These are phyloP conservation scores for Hyperoplus lanceolatus DNA, from an alignment of 2,797 vertebrate genomes.

Conservation along the genomic window DNA sequence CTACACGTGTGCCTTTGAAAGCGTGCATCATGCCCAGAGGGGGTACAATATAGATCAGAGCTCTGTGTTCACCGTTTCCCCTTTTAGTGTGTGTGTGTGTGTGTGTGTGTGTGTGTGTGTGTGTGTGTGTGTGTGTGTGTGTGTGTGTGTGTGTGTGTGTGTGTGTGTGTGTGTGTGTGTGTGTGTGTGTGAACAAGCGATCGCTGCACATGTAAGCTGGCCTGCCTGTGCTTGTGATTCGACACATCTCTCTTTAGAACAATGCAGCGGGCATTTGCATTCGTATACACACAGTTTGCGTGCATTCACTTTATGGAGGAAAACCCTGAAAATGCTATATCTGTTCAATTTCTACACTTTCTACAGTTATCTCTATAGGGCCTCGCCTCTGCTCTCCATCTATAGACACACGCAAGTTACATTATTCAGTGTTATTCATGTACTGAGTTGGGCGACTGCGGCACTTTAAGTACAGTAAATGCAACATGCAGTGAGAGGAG, in stretches of 20 bases:
- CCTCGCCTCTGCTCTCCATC: constrained; percentile 8
- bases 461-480: constrained; percentile 49
- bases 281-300: constrained; percentile 5
- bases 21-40: constrained; percentile 12
- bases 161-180: constrained; percentile 2
- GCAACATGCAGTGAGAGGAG: constrained; percentile 31
- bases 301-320: not conserved
- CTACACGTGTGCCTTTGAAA: constrained; percentile 29
- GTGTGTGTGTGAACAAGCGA: not conserved
- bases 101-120: not conserved
- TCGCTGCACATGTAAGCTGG: constrained; percentile 24
- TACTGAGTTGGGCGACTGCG: constrained; percentile 11
- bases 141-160: constrained; percentile 17
- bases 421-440: constrained; percentile 66
- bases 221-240: constrained; percentile 36
- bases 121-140: constrained; percentile 1
- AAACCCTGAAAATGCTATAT: constrained; percentile 12
- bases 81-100: constrained; percentile 27
- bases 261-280: constrained; percentile 32
- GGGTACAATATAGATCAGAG: constrained; percentile 34
- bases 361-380: too few species aligned
- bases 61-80: constrained; percentile 11
- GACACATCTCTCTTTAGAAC: constrained; percentile 30
- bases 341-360: constrained; percentile 4
- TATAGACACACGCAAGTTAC: constrained; percentile 33